These are phyloP conservation scores for Tridacna crocea DNA, from an alignment of 2,888 invertebrate species.

Conservation along the genomic window DNA sequence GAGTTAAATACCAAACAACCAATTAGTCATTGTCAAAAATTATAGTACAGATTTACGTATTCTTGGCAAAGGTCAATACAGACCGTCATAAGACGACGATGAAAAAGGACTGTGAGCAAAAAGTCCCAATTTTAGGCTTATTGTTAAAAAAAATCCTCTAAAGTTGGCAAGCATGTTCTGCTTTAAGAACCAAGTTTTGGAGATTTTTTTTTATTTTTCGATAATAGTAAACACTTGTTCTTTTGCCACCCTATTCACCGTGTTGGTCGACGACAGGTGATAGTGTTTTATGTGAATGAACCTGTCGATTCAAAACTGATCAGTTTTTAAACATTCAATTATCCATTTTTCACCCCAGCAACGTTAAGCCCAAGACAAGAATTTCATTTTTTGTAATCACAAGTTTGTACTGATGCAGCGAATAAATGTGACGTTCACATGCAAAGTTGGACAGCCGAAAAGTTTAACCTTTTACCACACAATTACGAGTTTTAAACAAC, in stretches of 20 bases:
- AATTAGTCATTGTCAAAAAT: no score
- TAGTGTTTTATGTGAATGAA: constrained; percentile 17
- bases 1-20: no score
- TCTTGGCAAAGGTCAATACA: no score
- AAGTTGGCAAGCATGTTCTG: neutral
- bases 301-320: constrained; percentile 19
- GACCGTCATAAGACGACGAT: no score
- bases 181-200: neutral
- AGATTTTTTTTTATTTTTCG: neutral
- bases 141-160: no score
- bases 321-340: constrained; percentile 19
- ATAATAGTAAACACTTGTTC: constrained; percentile 25
- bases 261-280: neutral
- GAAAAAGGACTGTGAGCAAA: neutral
- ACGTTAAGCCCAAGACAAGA: constrained; percentile 15
- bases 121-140: no score
- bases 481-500: no score
- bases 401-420: no score
- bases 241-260: neutral
- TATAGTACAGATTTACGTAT: no score
- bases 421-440: no score
- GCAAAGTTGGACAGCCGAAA: no score
- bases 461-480: no score
- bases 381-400: constrained; percentile 27
- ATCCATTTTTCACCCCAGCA: constrained; percentile 28